Percentiles rank a stretch among this genome's conserved stretches.
Conservation (phyloP, 2,797 vertebrate species). For the Emydoidea blandingii region DNA sequence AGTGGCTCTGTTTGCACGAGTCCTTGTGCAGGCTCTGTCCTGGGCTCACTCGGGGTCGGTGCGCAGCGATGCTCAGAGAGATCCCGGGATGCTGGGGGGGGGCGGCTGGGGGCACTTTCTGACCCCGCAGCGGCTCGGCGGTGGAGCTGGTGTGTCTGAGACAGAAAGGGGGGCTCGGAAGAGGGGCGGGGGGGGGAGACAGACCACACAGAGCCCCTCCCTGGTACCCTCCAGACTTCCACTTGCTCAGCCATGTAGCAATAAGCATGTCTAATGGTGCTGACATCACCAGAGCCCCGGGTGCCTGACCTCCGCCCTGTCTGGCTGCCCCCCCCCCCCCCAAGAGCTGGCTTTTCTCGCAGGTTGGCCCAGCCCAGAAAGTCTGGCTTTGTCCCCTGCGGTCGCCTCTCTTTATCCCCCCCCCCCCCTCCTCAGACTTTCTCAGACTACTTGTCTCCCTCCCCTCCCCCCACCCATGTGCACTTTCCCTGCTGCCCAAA, state of each 20-base stretch:
- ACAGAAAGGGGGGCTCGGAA: neutral
- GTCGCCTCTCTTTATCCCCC: slow-evolving; percentile 54
- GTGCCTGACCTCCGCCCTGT: neutral
- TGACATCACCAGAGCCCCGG: no score
- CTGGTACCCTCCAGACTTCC: neutral
- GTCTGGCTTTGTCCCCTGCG: slow-evolving; percentile 41
- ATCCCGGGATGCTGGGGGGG: neutral
- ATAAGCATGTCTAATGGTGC: neutral
- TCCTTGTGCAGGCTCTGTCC: neutral
- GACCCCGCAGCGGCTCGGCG: neutral
- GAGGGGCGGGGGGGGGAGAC: neutral
- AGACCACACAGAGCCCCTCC: no score
- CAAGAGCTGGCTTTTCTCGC: accelerated
- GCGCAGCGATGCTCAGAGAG: no score
- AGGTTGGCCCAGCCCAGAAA: neutral
- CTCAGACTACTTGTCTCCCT: slow-evolving; percentile 14
- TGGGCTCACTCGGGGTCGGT: neutral
- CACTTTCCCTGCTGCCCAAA: slow-evolving; percentile 1
- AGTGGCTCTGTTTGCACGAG: neutral
- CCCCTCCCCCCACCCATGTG: neutral
- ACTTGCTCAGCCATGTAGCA: neutral
- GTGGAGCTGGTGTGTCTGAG: neutral
- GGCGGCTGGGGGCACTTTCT: neutral
- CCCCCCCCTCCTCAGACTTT: slow-evolving; percentile 7
- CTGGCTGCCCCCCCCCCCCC: neutral